Conservation (phyloP, 2,797 vertebrate species). For the Molossus alvarezi region DNA sequence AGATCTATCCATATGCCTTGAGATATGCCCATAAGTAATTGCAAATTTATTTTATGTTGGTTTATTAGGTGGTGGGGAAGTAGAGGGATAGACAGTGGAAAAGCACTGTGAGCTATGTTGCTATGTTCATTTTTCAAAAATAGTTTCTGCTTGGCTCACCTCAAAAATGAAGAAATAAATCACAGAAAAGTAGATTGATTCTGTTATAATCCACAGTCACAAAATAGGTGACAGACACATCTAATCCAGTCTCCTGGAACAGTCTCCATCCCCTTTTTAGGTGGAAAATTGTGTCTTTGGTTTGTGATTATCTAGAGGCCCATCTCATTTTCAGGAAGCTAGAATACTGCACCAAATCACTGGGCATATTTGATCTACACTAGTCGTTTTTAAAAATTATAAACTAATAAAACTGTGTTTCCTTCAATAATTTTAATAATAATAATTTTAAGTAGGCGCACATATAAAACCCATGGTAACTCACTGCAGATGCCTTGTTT, state of each 20-base stretch:
- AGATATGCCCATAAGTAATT: background rate
- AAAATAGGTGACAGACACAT: constrained; percentile 71
- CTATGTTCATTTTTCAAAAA: constrained; percentile 57
- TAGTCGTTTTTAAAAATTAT: constrained; percentile 1
- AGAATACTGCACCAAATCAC: background rate
- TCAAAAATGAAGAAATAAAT: constrained; percentile 71
- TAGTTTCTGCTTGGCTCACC: constrained; percentile 62
- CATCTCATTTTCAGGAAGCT: background rate
- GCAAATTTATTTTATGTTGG: constrained; percentile 12
- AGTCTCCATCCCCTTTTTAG: background rate
- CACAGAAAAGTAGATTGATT: constrained; percentile 70
- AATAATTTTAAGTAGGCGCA: constrained; percentile 51
- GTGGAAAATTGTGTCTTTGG: constrained; percentile 49
- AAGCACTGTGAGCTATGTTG: background rate
- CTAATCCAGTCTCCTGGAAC: constrained; percentile 17
- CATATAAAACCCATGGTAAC: background rate
- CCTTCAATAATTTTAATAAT: background rate
- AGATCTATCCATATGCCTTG: background rate
- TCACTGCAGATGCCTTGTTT: background rate
- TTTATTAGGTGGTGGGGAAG: background rate
- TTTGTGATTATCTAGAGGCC: constrained; percentile 21
- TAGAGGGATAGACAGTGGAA: background rate
- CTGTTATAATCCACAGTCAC: constrained; percentile 47
- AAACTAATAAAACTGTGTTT: constrained; percentile 9
- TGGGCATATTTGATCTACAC: background rate